A percentile compares a stretch with the other conserved stretches of the same genome.
Evolutionary conservation across 2,888 invertebrate species (phyloP).

Genomic region (Rotaria sp.): DNA sequence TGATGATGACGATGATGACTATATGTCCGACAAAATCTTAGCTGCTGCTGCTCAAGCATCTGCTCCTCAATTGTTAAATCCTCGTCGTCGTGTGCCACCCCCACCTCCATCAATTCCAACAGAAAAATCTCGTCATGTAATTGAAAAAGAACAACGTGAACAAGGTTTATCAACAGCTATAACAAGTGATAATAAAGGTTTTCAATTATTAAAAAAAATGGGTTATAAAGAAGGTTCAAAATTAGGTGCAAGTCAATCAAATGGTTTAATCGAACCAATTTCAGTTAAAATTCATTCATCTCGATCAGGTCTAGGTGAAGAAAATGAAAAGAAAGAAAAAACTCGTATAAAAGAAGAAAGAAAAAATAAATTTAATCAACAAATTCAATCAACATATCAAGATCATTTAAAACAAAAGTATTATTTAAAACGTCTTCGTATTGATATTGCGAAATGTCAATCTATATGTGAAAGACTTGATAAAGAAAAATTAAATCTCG

Average conservation of each 20-base stretch:
- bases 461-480: slow-evolving; percentile 34
- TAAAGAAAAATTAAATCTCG: background rate
- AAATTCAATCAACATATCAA: slow-evolving; percentile 20
- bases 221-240: slow-evolving; percentile 35
- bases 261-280: slow-evolving; percentile 32
- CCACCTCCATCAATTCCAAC: slow-evolving; percentile 19
- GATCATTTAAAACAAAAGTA: slow-evolving; percentile 32
- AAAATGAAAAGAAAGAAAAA: slow-evolving; percentile 12
- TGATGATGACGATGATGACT: slow-evolving; percentile 35
- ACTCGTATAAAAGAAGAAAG: background rate
- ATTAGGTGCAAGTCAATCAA: background rate
- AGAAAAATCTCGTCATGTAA: background rate
- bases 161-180: slow-evolving; percentile 34
- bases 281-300: slow-evolving; percentile 31
- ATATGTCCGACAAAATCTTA: slow-evolving; percentile 37
- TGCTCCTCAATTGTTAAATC: slow-evolving; percentile 10
- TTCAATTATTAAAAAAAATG: slow-evolving; percentile 39
- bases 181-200: slow-evolving; percentile 38
- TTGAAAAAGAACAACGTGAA: slow-evolving; percentile 33
- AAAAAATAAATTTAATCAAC: slow-evolving; percentile 22
- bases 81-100: slow-evolving; percentile 28
- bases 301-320: slow-evolving; percentile 35
- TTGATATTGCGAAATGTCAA: slow-evolving; percentile 38
- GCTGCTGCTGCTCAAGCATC: slow-evolving; percentile 25
- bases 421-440: slow-evolving; percentile 29